A percentile compares a stretch with the other conserved stretches of the same genome.
These are phyloP conservation scores for Caenorhabditis angaria DNA, from an alignment of 2,888 invertebrate species.

Conservation along the genomic window DNA sequence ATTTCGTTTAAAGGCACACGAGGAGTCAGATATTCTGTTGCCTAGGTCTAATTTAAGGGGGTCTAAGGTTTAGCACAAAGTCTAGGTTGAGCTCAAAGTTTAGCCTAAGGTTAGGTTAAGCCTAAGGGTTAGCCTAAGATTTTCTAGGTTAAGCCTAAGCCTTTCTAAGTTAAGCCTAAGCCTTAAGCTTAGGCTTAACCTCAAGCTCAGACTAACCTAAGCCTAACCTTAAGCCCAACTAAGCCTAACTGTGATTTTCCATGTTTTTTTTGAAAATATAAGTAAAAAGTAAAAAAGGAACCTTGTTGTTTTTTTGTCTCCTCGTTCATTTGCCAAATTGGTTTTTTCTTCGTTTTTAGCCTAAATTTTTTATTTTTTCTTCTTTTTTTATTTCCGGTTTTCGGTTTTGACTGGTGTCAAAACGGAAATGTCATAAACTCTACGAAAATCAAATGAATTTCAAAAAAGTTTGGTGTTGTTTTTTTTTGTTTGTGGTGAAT, in stretches of 20 bases:
- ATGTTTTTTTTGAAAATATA: too few species aligned
- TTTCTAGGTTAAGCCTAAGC: too few species aligned
- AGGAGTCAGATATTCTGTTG: constrained; percentile 37
- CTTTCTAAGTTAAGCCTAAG: too few species aligned
- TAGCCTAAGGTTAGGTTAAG: too few species aligned
- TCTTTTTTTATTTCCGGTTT: not conserved
- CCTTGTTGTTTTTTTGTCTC: not conserved
- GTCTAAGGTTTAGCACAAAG: not conserved
- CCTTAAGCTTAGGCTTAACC: too few species aligned
- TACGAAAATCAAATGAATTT: not conserved
- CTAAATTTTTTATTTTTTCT: not conserved
- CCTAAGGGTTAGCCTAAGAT: too few species aligned
- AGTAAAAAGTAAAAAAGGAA: too few species aligned
- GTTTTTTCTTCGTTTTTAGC: not conserved
- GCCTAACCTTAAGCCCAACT: not conserved
- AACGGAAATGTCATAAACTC: not conserved
- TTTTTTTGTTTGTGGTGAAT: not conserved
- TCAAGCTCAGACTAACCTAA: not conserved
- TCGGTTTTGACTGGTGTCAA: too few species aligned
- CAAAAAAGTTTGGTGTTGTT: not conserved
- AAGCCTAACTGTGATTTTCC: not conserved
- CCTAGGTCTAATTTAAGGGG: constrained; percentile 5
- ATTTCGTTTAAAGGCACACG: constrained; percentile 35
- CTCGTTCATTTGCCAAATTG: not conserved
- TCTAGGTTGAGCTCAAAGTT: too few species aligned